phyloP scores from a whole-genome alignment of 2,113 vertebrate genomes.

The Myotis yumanensis region DNA sequence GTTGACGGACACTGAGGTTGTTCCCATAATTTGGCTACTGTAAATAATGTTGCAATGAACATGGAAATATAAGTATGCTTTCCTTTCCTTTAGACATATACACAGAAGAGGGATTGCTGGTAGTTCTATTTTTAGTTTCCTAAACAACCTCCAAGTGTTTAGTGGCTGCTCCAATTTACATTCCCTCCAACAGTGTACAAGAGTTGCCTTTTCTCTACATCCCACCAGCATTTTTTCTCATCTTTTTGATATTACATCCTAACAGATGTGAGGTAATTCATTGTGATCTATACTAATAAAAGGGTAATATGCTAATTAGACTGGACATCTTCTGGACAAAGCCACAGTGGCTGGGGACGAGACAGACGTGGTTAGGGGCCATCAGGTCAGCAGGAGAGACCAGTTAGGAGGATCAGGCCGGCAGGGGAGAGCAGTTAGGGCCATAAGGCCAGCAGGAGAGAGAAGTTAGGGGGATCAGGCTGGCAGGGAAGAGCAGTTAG shows the following conservation, averaged over 20 bases:
- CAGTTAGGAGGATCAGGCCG: no score
- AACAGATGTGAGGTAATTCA: not conserved
- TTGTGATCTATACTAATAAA: not conserved
- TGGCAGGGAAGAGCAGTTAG: no score
- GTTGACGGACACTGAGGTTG: not conserved
- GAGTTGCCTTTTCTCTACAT: not conserved
- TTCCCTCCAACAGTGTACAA: not conserved
- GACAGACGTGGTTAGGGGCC: no score
- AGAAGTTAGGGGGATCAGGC: no score
- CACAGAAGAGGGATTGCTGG: not conserved
- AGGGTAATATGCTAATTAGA: no score
- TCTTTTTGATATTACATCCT: not conserved
- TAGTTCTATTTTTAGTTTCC: not conserved
- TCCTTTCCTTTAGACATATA: not conserved
- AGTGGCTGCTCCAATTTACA: not conserved
- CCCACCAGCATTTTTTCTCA: not conserved
- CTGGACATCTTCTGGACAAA: no score
- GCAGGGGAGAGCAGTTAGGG: no score
- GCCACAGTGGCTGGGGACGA: no score
- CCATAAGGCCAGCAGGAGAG: no score
- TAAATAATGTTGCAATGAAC: not conserved
- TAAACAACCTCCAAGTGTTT: not conserved
- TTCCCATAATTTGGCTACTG: not conserved
- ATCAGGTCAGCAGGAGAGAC: no score
- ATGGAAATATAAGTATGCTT: not conserved